These are phyloP conservation scores for Apamea crenata DNA, from an alignment of 2,888 invertebrate species.

Conservation along the genomic window DNA sequence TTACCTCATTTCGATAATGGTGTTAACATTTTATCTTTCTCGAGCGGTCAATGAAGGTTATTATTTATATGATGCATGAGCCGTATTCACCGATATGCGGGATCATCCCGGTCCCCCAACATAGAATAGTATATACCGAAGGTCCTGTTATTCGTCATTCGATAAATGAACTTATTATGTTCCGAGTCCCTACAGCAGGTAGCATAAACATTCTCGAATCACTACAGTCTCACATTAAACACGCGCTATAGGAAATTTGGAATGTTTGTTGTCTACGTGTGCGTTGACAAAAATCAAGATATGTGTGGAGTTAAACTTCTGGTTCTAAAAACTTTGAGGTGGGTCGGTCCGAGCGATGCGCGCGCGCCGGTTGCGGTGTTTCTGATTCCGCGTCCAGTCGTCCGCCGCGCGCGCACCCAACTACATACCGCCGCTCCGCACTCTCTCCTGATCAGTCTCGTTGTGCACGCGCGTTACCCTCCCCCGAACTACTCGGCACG, in stretches of 20 bases:
- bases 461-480: conserved; percentile 75
- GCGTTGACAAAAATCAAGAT: neutral
- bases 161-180: neutral
- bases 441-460: conserved; percentile 76
- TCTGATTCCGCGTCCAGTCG: conserved; percentile 65
- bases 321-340: neutral
- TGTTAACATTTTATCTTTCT: conserved; percentile 60
- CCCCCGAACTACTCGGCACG: conserved; percentile 71
- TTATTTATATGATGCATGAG: conserved; percentile 50
- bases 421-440: conserved; percentile 69
- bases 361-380: conserved; percentile 60
- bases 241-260: neutral
- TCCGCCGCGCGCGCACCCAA: conserved; percentile 62
- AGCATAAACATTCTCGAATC: neutral
- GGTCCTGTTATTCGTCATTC: neutral
- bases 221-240: neutral
- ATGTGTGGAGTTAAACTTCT: conserved; percentile 42
- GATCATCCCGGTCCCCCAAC: conserved; percentile 59
- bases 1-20: conserved; percentile 66
- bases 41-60: conserved; percentile 66
- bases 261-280: neutral
- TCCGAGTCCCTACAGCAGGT: neutral
- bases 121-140: conserved; percentile 17
- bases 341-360: conserved; percentile 59
- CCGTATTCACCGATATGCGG: conserved; percentile 55